Percentiles rank a stretch among this genome's conserved stretches.
phyloP scores from a whole-genome alignment of 1,140 invertebrate species.

The Dryas iulia region DNA sequence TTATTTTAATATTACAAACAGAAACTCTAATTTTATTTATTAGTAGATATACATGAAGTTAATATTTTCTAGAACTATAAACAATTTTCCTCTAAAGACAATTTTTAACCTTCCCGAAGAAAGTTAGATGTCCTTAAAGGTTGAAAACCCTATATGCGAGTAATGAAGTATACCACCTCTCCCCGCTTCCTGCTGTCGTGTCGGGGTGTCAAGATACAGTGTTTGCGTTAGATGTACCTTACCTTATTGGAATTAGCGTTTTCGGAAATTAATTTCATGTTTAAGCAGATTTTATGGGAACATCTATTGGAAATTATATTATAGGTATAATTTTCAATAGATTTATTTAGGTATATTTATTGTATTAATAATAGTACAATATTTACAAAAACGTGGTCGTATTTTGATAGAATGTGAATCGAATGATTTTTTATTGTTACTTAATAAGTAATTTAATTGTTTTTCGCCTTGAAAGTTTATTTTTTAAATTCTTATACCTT shows the following conservation, averaged over 20 bases:
- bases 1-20: no score
- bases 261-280: constrained; percentile 7
- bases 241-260: constrained; percentile 32
- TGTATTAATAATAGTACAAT: no score
- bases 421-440: neutral
- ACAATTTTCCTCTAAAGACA: no score
- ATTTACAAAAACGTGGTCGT: no score
- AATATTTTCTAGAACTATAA: no score
- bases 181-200: constrained; percentile 61
- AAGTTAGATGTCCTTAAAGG: neutral
- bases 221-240: constrained; percentile 51
- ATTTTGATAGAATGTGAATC: no score
- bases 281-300: neutral
- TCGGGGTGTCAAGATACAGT: constrained; percentile 66
- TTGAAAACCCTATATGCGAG: constrained; percentile 39
- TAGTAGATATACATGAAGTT: no score
- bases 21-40: no score
- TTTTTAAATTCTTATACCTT: neutral
- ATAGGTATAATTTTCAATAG: neutral
- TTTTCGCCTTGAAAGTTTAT: no score
- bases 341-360: no score
- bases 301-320: neutral
- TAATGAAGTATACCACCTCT: constrained; percentile 76
- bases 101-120: neutral
- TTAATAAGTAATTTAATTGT: neutral